Percentiles rank a stretch among this genome's conserved stretches.
Conservation (phyloP, 2,113 vertebrate genomes). For the Tenebrosternarchus preto region DNA sequence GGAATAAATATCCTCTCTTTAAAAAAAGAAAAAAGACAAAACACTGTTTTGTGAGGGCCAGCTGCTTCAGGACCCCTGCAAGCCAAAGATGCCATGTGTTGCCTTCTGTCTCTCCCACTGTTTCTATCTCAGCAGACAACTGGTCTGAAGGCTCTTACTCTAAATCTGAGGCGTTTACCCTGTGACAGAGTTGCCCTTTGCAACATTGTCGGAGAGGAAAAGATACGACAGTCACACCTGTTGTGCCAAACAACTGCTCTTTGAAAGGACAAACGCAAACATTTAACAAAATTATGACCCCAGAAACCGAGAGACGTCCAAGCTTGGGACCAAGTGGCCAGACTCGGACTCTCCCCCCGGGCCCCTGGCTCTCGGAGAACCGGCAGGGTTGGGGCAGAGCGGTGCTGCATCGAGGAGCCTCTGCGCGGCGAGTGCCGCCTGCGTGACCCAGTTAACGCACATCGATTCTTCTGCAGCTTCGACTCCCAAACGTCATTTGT, state of each 20-base stretch:
- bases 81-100: conserved; percentile 84
- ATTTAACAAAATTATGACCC: conserved; percentile 76
- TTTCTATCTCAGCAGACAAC: conserved; percentile 81
- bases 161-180: conserved; percentile 76
- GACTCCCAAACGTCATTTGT: conserved; percentile 82
- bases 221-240: conserved; percentile 84
- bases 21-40: conserved; percentile 41
- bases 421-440: conserved; percentile 77
- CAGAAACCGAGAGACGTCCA: conserved; percentile 57
- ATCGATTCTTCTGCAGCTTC: conserved; percentile 76
- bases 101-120: conserved; percentile 57
- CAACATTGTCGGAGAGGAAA: conserved; percentile 79
- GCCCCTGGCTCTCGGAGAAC: conserved; percentile 55
- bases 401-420: not conserved
- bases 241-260: conserved; percentile 87
- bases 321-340: conserved; percentile 53
- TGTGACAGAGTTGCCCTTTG: conserved; percentile 80
- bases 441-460: conserved; percentile 74
- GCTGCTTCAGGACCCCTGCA: conserved; percentile 78
- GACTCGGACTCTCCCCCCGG: not conserved
- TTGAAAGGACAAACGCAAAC: conserved; percentile 67
- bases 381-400: conserved; percentile 75
- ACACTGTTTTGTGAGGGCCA: conserved; percentile 61
- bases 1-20: conserved; percentile 47
- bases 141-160: conserved; percentile 82